A percentile compares a stretch with the other conserved stretches of the same genome.
phyloP scores from a whole-genome alignment of 2,797 vertebrate species.

The Premnoplex brunnescens region DNA sequence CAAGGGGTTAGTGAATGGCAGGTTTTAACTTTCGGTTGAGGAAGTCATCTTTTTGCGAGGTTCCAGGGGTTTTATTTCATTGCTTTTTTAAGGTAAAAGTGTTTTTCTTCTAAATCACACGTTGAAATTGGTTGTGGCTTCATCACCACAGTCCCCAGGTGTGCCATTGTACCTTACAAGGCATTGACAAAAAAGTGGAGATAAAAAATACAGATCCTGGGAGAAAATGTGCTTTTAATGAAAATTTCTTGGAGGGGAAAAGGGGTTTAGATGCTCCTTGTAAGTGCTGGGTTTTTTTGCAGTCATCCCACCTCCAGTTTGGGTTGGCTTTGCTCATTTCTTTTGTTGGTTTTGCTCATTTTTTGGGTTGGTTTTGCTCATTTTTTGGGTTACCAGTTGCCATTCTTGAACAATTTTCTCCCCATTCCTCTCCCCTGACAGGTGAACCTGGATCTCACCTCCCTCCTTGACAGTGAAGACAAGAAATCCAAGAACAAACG shows the following conservation, averaged over 20 bases:
- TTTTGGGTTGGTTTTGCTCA: background rate
- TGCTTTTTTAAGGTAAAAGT: background rate
- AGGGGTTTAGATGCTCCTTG: accelerated
- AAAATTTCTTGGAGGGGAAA: background rate
- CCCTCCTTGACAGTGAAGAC: conserved; percentile 94
- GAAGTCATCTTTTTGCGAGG: background rate
- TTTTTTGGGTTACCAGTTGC: accelerated
- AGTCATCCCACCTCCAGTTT: background rate
- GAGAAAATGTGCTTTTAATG: background rate
- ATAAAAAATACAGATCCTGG: background rate
- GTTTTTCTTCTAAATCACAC: background rate
- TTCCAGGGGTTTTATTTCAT: accelerated
- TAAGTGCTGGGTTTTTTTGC: background rate
- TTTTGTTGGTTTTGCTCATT: background rate
- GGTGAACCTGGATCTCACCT: conserved; percentile 96
- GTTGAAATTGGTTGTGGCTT: accelerated
- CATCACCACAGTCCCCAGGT: background rate
- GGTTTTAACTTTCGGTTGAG: background rate
- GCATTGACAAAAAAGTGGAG: accelerated
- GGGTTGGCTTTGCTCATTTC: background rate
- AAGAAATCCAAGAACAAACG: conserved; percentile 99
- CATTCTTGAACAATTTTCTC: conserved; percentile 19
- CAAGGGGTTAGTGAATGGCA: background rate
- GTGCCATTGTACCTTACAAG: background rate
- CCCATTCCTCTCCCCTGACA: conserved; percentile 65